These are phyloP conservation scores for Pangasius sanitwongsei DNA, from an alignment of 2,797 vertebrate genomes.

Conservation along the genomic window DNA sequence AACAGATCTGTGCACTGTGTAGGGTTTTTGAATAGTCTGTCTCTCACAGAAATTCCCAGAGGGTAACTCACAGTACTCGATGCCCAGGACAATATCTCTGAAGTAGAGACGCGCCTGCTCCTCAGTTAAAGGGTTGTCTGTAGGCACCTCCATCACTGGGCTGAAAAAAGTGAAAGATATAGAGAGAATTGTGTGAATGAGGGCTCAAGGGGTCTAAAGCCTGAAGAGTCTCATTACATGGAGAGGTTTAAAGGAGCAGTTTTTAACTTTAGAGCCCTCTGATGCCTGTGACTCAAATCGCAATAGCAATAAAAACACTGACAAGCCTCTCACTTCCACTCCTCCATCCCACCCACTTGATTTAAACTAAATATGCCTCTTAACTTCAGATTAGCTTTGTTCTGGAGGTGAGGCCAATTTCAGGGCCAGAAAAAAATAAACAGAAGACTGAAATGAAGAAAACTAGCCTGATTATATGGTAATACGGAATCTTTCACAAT, in stretches of 20 bases:
- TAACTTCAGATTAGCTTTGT: not conserved
- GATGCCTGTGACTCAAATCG: not conserved
- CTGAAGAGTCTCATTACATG: conserved; percentile 9
- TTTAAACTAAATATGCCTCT: not conserved
- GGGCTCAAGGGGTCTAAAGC: conserved; percentile 14
- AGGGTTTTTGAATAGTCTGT: not conserved
- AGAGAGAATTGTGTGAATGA: not conserved
- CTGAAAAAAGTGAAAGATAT: conserved; percentile 64
- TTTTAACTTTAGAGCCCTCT: not conserved
- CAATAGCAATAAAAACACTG: not conserved
- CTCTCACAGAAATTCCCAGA: conserved; percentile 7
- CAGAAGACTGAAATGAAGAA: not conserved
- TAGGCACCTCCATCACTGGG: conserved; percentile 96
- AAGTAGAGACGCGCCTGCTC: conserved; percentile 90
- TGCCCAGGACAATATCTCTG: conserved; percentile 92
- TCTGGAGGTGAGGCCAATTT: not conserved
- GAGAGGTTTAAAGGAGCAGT: not conserved
- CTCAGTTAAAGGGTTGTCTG: conserved; percentile 84
- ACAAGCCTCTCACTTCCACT: not conserved
- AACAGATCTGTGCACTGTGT: conserved; percentile 1
- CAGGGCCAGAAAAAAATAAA: not conserved
- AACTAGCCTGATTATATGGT: not conserved
- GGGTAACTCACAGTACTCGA: conserved; percentile 91
- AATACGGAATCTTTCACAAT: not conserved
- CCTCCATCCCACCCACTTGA: not conserved